Conservation (phyloP, 2,888 invertebrate species). For the Oithona nana region DNA sequence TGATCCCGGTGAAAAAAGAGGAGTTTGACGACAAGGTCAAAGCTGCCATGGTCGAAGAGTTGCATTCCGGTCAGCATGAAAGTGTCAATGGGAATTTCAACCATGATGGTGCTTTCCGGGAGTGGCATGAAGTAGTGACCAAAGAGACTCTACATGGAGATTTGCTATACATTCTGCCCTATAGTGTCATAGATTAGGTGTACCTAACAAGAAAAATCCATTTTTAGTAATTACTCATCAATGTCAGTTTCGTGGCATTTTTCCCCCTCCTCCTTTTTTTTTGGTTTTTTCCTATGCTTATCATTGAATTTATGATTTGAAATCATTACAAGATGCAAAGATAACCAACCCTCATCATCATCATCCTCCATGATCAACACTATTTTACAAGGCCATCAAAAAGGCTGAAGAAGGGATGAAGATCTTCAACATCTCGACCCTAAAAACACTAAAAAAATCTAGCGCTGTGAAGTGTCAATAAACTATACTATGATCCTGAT, state of each 20-base stretch:
- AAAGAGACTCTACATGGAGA: constrained; percentile 52
- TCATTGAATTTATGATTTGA: background rate
- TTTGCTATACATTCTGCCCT: constrained; percentile 76
- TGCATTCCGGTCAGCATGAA: constrained; percentile 28
- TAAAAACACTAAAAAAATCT: no score
- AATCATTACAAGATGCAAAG: no score
- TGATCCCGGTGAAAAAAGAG: constrained; percentile 5
- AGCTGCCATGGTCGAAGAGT: constrained; percentile 37
- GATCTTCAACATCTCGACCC: no score
- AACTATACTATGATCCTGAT: no score
- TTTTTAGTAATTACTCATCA: background rate
- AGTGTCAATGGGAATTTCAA: constrained; percentile 35
- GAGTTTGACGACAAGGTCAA: constrained; percentile 25
- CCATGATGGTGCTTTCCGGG: constrained; percentile 43
- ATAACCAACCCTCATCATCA: no score
- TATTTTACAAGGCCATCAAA: no score
- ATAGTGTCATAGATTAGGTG: constrained; percentile 76
- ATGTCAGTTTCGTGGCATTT: background rate
- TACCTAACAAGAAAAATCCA: no score
- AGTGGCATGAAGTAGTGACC: constrained; percentile 76
- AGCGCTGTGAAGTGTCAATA: no score
- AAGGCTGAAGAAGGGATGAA: no score
- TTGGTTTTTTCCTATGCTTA: background rate
- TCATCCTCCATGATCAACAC: no score
- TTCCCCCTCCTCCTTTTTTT: background rate